Percentiles rank a stretch among this genome's conserved stretches.
These are phyloP conservation scores for Lasioglossum zephyrum DNA, from an alignment of 2,888 invertebrate genomes.

Conservation along the genomic window DNA sequence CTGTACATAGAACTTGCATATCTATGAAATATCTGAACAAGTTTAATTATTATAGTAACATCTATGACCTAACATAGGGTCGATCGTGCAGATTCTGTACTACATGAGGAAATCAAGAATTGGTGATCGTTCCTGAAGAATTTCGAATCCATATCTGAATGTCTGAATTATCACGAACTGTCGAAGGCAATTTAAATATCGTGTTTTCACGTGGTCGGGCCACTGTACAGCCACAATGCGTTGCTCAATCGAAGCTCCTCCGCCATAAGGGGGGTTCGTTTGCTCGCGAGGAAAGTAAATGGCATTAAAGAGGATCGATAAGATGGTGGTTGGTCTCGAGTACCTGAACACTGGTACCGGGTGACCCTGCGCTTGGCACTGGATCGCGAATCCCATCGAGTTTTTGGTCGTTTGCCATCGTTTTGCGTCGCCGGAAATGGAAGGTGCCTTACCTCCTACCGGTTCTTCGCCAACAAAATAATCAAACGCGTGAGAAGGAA, in stretches of 20 bases:
- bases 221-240: not conserved
- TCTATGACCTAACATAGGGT: not conserved
- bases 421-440: conserved; percentile 81
- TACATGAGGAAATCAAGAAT: not conserved
- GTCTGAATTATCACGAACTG: not conserved
- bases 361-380: conserved; percentile 90
- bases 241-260: not conserved
- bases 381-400: conserved; percentile 86
- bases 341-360: conserved; percentile 90
- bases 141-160: not conserved
- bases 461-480: conserved; percentile 76
- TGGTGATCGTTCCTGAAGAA: not conserved
- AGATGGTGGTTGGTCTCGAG: conserved; percentile 20
- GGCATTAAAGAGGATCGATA: conserved; percentile 54
- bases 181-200: not conserved
- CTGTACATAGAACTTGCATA: no score
- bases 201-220: not conserved
- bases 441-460: conserved; percentile 82
- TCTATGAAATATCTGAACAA: no score
- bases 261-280: conserved; percentile 22
- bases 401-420: conserved; percentile 80
- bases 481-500: conserved; percentile 28
- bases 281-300: conserved; percentile 24
- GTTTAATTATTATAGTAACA: no score
- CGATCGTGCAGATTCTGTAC: not conserved